Evolutionary conservation across 2,797 vertebrate genomes (phyloP).

Genomic region (Scolopax rusticola): DNA sequence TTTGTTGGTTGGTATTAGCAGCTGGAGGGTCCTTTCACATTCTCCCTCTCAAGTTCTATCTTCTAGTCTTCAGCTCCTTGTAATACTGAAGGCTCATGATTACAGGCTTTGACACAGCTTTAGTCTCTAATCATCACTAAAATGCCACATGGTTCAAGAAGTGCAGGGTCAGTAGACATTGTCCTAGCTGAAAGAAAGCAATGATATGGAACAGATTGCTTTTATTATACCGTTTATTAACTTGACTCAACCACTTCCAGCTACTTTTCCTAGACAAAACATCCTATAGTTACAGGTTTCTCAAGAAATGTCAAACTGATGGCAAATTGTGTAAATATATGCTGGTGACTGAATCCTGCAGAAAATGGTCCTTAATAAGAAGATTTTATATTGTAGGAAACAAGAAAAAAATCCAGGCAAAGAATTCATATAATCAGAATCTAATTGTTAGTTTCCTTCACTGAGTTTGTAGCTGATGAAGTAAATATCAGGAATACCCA

Average conservation of each 20-base stretch:
- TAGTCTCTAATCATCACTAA: neutral
- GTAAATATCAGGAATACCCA: neutral
- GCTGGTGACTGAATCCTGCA: neutral
- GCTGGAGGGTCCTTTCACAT: neutral
- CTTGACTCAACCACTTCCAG: neutral
- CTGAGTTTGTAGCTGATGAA: neutral
- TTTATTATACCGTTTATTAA: conserved; percentile 9
- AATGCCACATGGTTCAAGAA: neutral
- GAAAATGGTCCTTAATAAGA: neutral
- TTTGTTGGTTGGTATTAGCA: neutral
- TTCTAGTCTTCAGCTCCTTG: neutral
- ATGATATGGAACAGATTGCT: neutral
- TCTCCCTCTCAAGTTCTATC: neutral
- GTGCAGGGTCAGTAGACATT: neutral
- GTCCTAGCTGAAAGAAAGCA: neutral
- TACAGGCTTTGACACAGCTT: neutral
- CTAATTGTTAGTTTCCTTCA: neutral
- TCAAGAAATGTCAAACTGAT: neutral
- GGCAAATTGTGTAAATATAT: neutral
- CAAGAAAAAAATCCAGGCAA: neutral
- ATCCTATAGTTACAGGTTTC: neutral
- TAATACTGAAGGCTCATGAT: neutral
- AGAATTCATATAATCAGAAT: neutral
- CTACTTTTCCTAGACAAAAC: neutral
- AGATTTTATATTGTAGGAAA: neutral